Base-by-base conservation (phyloP, 2,797 vertebrate genomes). In the Aeoliscus strigatus region DNA sequence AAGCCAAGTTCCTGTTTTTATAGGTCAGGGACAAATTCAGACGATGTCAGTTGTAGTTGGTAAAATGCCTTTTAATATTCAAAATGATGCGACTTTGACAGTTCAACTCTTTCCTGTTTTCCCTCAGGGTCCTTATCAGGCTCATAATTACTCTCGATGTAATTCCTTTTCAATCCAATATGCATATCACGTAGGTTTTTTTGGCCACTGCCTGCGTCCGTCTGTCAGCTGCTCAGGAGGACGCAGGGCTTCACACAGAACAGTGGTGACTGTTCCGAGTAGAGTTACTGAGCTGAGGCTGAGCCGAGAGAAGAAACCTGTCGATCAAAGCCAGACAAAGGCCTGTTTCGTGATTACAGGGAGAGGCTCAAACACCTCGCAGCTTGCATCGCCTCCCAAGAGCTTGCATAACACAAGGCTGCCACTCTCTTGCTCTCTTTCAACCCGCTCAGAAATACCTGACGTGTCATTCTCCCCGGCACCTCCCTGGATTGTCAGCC, bases 331-430 rank as follows among this genome's bases (percentile, higher is more conserved):
- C 15, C 5, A 79, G 74, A 82, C 77, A 80, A 82, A 80, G 66
- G 58, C 55, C 51, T 15, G 58, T 73, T 81, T 80, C 46, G 50
- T 74, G 76, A 80, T 79, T 74, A 73, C 55, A 71, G 68, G 74
- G 79, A 81, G 74, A 79, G 79, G 77, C 38, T 80, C 76, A 82
- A 81, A 81, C 77, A 81, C 76, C 61, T 75, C 36, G 0, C 63
- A 73, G 70, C 65, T 83, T 80, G 70, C 70, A 77, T 76, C 80
- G 77, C 74, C 73, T 77, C 78, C 71, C 67, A 17, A 45, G 70
- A 67, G 66, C 61, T 84, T 72, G 61, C 73, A 8, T 81, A 86
- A 85, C 72, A 67, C 40, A 31, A 73, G 45, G 28, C 60, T 70
- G 51, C 50, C 66, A 49, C 66, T 73, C 54, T 36, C 45, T 58